Conservation (phyloP, 2,797 vertebrate genomes). For the Telmatherina bonti region DNA sequence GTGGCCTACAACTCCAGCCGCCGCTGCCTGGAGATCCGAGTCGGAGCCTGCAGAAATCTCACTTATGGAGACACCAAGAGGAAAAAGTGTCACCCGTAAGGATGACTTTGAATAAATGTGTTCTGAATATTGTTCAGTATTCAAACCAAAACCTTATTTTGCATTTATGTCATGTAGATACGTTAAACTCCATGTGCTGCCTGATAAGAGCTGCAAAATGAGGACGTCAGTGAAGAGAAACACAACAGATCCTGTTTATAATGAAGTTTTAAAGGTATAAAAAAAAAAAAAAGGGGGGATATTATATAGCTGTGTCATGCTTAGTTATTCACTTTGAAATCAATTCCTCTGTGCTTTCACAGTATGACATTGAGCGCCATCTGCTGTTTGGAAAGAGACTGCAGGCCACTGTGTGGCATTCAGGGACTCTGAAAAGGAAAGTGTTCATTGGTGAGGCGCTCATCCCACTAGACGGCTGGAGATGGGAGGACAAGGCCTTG, state of each 20-base stretch:
- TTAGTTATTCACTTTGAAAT: background rate
- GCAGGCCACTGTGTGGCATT: slow-evolving; percentile 91
- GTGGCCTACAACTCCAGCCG: slow-evolving; percentile 81
- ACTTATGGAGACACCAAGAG: slow-evolving; percentile 85
- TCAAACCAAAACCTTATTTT: background rate
- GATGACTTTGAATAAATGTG: slow-evolving; percentile 3
- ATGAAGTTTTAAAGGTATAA: slow-evolving; percentile 89
- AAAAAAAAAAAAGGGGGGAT: background rate
- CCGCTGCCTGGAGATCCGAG: slow-evolving; percentile 85
- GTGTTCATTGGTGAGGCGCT: slow-evolving; percentile 90
- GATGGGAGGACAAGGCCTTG: slow-evolving; percentile 76
- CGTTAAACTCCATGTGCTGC: slow-evolving; percentile 89
- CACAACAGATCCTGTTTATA: slow-evolving; percentile 86
- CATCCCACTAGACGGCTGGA: slow-evolving; percentile 86
- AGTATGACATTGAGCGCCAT: slow-evolving; percentile 85
- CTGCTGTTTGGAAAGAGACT: slow-evolving; percentile 84
- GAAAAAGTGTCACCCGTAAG: slow-evolving; percentile 92
- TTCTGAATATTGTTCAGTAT: background rate
- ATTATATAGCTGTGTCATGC: fast-evolving
- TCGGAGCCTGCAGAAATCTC: slow-evolving; percentile 88
- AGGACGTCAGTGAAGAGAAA: slow-evolving; percentile 90
- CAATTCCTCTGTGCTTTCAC: background rate
- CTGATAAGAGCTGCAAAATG: slow-evolving; percentile 85
- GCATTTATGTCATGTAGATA: slow-evolving; percentile 75
- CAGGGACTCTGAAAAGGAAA: slow-evolving; percentile 83